Evolutionary conservation across 2,113 vertebrate genomes (phyloP).

Genomic region (Illadopsis cleaveri): DNA sequence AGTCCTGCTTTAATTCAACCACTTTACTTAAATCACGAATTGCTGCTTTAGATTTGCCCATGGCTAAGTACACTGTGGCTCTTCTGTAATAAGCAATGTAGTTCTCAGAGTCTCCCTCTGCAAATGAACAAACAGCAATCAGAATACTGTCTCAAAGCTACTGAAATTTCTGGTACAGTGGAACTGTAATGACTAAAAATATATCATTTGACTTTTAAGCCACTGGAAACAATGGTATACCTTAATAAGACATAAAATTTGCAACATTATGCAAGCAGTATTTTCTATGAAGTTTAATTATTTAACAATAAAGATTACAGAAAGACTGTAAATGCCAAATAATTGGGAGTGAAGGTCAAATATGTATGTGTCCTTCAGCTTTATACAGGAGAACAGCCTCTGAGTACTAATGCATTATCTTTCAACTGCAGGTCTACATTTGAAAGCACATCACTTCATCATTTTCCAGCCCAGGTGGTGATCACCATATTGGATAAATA

Average conservation of each 20-base stretch:
- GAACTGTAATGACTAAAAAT: not conserved
- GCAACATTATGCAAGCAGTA: not conserved
- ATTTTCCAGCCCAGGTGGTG: not conserved
- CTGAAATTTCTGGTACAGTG: not conserved
- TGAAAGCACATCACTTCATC: not conserved
- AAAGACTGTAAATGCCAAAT: not conserved
- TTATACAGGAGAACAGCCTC: not conserved
- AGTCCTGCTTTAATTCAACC: constrained; percentile 96
- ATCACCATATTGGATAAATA: not conserved
- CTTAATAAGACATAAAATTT: not conserved
- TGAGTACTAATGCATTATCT: not conserved
- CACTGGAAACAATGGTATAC: not conserved
- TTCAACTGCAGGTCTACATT: not conserved
- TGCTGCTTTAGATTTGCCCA: constrained; percentile 98
- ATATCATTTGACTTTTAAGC: not conserved
- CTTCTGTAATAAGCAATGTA: constrained; percentile 96
- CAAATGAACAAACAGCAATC: constrained; percentile 51
- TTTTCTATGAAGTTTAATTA: not conserved
- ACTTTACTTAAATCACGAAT: constrained; percentile 95
- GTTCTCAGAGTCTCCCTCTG: constrained; percentile 95
- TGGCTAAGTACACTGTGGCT: constrained; percentile 95
- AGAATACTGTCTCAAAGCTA: not conserved
- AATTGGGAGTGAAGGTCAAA: not conserved
- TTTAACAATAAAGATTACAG: not conserved
- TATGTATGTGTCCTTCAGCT: not conserved